These are phyloP conservation scores for Crypturellus undulatus DNA, from an alignment of 2,113 vertebrate genomes.

Conservation along the genomic window DNA sequence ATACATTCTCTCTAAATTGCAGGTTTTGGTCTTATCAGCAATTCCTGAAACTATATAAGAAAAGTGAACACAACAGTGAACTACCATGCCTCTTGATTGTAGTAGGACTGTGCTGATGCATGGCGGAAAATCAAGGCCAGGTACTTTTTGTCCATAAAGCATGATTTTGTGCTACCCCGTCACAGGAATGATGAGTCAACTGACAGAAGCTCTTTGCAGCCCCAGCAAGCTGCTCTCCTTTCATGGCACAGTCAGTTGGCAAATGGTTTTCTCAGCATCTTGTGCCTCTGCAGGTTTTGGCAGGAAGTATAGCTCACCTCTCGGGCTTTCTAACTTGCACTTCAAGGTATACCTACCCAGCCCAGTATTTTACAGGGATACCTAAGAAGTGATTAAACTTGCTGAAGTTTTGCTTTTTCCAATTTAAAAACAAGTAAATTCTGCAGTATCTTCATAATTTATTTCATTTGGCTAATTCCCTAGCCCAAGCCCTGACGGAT, in stretches of 20 bases:
- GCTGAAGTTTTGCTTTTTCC: neutral
- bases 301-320: neutral
- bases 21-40: constrained; percentile 65
- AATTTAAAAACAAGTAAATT: neutral
- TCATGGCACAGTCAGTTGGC: neutral
- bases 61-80: neutral
- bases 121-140: neutral
- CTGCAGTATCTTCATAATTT: neutral
- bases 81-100: neutral
- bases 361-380: neutral
- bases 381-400: neutral
- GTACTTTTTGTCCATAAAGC: neutral
- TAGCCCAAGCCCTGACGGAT: neutral
- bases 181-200: neutral
- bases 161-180: neutral
- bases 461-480: neutral
- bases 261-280: neutral
- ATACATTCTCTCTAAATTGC: constrained; percentile 61
- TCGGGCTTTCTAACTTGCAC: neutral
- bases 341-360: neutral
- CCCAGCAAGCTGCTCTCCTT: neutral
- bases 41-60: constrained; percentile 16
- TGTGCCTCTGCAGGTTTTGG: neutral
- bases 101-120: neutral
- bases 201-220: neutral